Evolutionary conservation across 2,113 vertebrate species (phyloP).

Genomic region (Rallus limicola): DNA sequence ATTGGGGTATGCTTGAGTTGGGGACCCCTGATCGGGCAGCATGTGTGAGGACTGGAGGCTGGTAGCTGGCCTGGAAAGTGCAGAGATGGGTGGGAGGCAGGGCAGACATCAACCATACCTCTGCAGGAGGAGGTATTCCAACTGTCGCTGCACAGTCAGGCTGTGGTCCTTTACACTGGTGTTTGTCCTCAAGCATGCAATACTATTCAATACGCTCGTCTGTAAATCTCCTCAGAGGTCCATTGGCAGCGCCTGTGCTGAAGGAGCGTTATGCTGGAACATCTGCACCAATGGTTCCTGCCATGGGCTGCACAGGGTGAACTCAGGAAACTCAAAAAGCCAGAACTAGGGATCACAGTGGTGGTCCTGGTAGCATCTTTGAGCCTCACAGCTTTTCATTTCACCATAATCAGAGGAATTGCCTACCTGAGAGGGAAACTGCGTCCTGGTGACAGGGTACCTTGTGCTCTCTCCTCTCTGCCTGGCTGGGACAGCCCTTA

Average conservation of each 20-base stretch:
- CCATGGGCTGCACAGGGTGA: neutral
- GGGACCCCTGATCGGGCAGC: fast-evolving
- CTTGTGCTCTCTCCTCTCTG: neutral
- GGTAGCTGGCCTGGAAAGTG: neutral
- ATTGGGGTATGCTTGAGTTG: neutral
- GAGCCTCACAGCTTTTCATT: neutral
- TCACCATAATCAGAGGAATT: neutral
- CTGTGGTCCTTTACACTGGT: neutral
- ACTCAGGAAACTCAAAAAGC: neutral
- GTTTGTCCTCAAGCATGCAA: neutral
- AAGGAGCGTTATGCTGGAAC: neutral
- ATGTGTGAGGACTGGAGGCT: neutral
- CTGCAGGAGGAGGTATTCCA: neutral
- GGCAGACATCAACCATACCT: neutral
- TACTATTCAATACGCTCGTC: fast-evolving
- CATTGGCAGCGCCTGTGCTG: neutral
- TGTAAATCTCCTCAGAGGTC: neutral
- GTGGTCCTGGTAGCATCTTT: neutral
- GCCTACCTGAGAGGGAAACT: neutral
- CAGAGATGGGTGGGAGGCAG: neutral
- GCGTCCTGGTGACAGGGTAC: neutral
- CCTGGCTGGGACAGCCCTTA: fast-evolving
- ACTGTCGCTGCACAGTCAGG: fast-evolving
- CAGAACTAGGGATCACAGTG: neutral
- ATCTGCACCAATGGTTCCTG: neutral